A percentile compares a stretch with the other conserved stretches of the same genome.
Conservation (phyloP, 2,888 invertebrate genomes). For the Tipula vernalis region DNA sequence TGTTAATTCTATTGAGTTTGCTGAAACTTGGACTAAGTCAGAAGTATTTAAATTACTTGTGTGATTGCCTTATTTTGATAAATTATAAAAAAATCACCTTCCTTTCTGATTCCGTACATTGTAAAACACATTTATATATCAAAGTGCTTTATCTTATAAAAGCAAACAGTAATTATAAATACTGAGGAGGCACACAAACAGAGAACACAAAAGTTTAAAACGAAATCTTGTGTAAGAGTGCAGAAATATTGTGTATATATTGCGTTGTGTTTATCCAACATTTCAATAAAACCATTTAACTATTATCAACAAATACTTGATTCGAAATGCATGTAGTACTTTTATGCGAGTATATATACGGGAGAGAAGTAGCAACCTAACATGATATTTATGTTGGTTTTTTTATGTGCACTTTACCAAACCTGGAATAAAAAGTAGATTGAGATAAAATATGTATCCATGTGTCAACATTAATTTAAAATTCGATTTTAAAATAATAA, state of each 20-base stretch:
- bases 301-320: conserved; percentile 4
- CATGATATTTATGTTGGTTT: background rate
- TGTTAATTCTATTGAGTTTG: too few relatives aligned
- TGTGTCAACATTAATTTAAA: conserved; percentile 10
- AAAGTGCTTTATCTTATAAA: background rate
- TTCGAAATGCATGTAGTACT: background rate
- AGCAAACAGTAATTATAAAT: background rate
- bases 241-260: background rate
- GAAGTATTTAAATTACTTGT: too few relatives aligned
- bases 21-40: too few relatives aligned
- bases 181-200: background rate
- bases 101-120: background rate
- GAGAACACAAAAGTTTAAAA: background rate
- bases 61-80: background rate
- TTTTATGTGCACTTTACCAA: background rate
- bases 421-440: background rate
- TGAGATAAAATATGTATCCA: conserved; percentile 10
- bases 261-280: background rate
- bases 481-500: conserved; percentile 6
- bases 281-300: background rate
- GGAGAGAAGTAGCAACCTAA: background rate
- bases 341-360: background rate
- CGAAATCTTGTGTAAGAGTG: background rate
- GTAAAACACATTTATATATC: background rate
- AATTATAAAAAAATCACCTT: background rate